Evolutionary conservation across 2,797 vertebrate genomes (phyloP).

Genomic region (Falco rusticolus): DNA sequence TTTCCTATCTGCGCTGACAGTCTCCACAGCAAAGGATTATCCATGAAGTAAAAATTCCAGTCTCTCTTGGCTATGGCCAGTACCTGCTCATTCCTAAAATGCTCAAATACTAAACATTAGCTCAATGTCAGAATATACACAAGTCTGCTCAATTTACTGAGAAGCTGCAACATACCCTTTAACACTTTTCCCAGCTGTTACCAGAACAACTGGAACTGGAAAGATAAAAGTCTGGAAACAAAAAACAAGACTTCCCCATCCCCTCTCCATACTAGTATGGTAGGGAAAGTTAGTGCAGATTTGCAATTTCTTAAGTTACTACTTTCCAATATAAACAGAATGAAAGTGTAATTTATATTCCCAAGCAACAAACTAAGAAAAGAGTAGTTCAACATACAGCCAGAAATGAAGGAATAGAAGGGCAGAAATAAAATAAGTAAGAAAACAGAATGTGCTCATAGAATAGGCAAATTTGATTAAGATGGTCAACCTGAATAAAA

Average conservation of each 20-base stretch:
- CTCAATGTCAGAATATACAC: background rate
- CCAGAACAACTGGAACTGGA: background rate
- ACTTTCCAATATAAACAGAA: background rate
- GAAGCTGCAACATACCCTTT: background rate
- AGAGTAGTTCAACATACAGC: background rate
- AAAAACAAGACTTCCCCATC: background rate
- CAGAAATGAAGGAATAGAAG: background rate
- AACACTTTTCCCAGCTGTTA: background rate
- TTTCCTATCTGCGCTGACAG: conserved; percentile 80
- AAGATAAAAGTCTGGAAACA: background rate
- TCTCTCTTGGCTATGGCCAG: conserved; percentile 56
- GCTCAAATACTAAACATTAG: conserved; percentile 27
- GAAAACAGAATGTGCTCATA: background rate
- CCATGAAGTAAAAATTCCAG: conserved; percentile 73
- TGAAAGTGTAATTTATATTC: background rate
- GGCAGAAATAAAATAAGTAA: background rate
- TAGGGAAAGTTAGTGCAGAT: background rate
- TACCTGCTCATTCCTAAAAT: conserved; percentile 60
- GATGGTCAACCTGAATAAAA: background rate
- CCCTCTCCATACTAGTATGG: background rate
- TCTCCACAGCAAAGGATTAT: conserved; percentile 78
- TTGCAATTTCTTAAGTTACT: background rate
- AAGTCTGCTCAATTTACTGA: background rate
- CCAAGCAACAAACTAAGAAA: background rate
- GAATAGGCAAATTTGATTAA: background rate